Percentiles rank a stretch among this genome's conserved stretches.
These are phyloP conservation scores for Amazona vittata DNA, from an alignment of 2,113 vertebrate genomes.

Conservation along the genomic window DNA sequence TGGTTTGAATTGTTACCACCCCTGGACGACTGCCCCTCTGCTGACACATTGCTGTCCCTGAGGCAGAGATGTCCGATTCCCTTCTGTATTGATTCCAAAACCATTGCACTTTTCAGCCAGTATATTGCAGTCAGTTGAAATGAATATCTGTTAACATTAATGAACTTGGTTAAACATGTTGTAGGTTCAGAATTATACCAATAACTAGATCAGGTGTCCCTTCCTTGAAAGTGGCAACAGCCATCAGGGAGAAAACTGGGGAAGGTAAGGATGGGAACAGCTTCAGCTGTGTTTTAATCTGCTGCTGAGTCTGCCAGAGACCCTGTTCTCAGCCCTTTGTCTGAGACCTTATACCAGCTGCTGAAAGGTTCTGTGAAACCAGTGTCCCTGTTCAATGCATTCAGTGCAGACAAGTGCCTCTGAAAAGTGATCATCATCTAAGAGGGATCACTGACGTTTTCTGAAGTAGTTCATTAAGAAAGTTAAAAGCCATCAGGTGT, in stretches of 20 bases:
- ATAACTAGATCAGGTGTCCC: neutral
- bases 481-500: neutral
- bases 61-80: slow-evolving; percentile 11
- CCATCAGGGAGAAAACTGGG: neutral
- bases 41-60: neutral
- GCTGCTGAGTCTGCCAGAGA: neutral
- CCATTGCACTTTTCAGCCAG: neutral
- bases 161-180: neutral
- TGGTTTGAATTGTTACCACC: neutral
- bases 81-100: neutral
- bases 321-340: neutral
- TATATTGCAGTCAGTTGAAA: slow-evolving; percentile 26
- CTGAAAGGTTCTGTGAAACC: neutral
- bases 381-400: neutral
- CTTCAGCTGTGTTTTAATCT: neutral
- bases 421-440: neutral
- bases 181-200: neutral
- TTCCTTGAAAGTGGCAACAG: neutral
- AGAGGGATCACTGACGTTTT: neutral
- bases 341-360: neutral
- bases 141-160: neutral
- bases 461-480: neutral
- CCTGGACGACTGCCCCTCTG: neutral
- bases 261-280: neutral
- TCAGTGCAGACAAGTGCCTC: neutral